Conservation (phyloP, 1,140 invertebrate genomes). For the Pseudomyrmex concolor region DNA sequence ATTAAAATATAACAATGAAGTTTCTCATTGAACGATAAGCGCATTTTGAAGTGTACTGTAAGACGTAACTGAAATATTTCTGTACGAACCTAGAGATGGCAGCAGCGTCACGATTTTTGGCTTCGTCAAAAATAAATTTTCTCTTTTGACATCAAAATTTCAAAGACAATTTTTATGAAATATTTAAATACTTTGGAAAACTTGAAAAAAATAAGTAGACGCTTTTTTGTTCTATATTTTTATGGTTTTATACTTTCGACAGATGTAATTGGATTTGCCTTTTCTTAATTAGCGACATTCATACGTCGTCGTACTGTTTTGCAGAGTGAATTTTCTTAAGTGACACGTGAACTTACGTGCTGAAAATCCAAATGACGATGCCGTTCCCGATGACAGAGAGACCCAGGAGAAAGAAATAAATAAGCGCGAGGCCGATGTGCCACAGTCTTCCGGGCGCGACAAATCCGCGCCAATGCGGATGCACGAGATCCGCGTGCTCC, state of each 20-base stretch:
- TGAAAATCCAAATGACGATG: conserved; percentile 93
- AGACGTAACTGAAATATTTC: conserved; percentile 1
- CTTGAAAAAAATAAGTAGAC: background rate
- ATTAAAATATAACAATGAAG: background rate
- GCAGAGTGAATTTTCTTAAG: conserved; percentile 1
- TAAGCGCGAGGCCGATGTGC: conserved; percentile 90
- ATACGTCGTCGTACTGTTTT: background rate
- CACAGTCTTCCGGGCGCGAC: conserved; percentile 89
- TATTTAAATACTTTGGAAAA: background rate
- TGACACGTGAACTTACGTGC: conserved; percentile 87
- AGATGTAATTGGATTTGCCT: background rate
- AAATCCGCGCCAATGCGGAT: conserved; percentile 90
- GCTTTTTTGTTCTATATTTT: background rate
- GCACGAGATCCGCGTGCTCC: conserved; percentile 89
- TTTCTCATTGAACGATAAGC: conserved; percentile 2
- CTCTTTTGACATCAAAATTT: too few species aligned
- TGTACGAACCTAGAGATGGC: conserved; percentile 43
- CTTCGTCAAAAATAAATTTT: too few species aligned
- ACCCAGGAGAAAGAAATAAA: conserved; percentile 89
- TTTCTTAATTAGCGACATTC: background rate
- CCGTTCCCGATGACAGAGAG: conserved; percentile 91
- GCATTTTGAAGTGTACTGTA: background rate
- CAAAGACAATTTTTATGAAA: background rate
- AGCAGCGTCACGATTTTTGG: background rate
- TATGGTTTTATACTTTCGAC: background rate